Evolutionary conservation across 2,113 vertebrate genomes (phyloP).

Genomic region (Gymnorhina tibicen): DNA sequence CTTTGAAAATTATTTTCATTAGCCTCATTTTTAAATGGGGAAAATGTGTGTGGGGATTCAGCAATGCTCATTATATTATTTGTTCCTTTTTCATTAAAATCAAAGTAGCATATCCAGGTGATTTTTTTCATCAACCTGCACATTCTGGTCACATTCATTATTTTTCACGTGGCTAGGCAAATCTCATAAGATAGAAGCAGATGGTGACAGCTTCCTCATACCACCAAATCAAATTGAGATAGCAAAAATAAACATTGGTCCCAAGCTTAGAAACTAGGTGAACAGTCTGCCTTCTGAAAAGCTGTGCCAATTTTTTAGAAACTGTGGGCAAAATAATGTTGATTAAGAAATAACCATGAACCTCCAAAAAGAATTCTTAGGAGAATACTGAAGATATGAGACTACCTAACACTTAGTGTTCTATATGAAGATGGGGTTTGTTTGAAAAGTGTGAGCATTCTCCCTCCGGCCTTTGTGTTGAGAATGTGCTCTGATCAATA

Average conservation of each 20-base stretch:
- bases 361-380: neutral
- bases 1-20: neutral
- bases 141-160: constrained; percentile 4
- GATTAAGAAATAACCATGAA: neutral
- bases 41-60: neutral
- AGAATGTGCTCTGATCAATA: constrained; percentile 20
- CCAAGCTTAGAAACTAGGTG: constrained; percentile 10
- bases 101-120: neutral
- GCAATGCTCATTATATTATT: neutral
- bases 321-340: neutral
- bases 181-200: constrained; percentile 40
- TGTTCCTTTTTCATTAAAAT: neutral
- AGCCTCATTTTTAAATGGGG: neutral
- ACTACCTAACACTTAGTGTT: neutral
- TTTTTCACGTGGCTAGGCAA: constrained; percentile 6
- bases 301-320: neutral
- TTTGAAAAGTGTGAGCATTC: neutral
- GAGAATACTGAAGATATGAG: neutral
- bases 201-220: constrained; percentile 11
- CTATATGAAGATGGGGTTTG: neutral
- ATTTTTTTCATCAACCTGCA: neutral
- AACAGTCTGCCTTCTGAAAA: neutral
- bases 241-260: constrained; percentile 33
- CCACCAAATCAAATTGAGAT: constrained; percentile 43
- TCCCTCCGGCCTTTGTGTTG: neutral